These are phyloP conservation scores for Salvelinus alpinus DNA, from an alignment of 2,113 vertebrate genomes.

Conservation along the genomic window DNA sequence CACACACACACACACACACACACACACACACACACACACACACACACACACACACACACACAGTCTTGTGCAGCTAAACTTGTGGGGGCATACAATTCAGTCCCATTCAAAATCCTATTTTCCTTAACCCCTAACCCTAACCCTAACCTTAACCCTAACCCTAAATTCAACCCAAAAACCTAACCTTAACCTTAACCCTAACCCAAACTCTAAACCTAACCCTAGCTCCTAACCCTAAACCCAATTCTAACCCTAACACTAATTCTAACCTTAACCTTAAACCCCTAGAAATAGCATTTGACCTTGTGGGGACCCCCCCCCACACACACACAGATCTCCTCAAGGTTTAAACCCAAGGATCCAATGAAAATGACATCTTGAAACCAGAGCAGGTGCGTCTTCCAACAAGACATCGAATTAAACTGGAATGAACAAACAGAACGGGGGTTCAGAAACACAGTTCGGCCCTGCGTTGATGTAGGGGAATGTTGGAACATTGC, in stretches of 20 bases:
- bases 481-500: conserved; percentile 39
- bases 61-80: no score
- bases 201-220: no score
- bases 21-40: conserved; percentile 7
- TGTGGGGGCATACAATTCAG: no score
- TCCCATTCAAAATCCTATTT: no score
- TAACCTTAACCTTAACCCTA: no score
- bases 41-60: not conserved
- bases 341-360: conserved; percentile 33
- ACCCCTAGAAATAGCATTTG: no score
- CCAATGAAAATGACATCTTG: conserved; percentile 47
- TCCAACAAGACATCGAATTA: conserved; percentile 7
- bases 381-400: conserved; percentile 29
- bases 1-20: conserved; percentile 4
- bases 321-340: not conserved
- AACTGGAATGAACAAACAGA: not conserved
- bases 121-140: no score
- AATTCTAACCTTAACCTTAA: no score
- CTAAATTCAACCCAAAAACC: no score
- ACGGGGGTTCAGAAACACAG: not conserved
- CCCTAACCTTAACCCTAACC: no score
- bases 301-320: not conserved
- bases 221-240: no score
- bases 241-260: no score
- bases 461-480: not conserved